Evolutionary conservation across 2,888 invertebrate genomes (phyloP).

Genomic region (Plusia festucae): DNA sequence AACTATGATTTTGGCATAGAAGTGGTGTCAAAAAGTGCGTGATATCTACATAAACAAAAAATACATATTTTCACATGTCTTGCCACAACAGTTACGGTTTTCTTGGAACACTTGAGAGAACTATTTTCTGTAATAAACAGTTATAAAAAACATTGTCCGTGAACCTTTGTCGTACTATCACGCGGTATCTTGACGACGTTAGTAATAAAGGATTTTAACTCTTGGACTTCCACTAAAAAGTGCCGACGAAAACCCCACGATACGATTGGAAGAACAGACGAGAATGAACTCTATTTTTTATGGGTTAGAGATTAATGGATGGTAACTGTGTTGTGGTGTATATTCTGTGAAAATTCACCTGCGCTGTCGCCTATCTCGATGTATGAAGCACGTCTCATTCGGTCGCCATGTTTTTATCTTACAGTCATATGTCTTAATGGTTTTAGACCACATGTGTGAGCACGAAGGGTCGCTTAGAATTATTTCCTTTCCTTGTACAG

Average conservation of each 20-base stretch:
- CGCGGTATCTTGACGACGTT: slow-evolving; percentile 79
- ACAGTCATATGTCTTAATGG: slow-evolving; percentile 80
- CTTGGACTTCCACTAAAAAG: slow-evolving; percentile 69
- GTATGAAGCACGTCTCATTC: slow-evolving; percentile 83
- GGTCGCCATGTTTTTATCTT: slow-evolving; percentile 77
- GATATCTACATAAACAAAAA: not conserved
- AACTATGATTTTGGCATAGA: too few relatives aligned
- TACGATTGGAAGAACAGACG: slow-evolving; percentile 18
- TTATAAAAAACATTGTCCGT: slow-evolving; percentile 66
- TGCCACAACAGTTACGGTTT: slow-evolving; percentile 38
- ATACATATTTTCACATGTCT: not conserved
- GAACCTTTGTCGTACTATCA: slow-evolving; percentile 76
- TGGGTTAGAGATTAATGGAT: slow-evolving; percentile 44
- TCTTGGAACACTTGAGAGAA: slow-evolving; percentile 50
- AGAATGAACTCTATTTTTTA: slow-evolving; percentile 58
- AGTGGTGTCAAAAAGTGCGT: too few relatives aligned
- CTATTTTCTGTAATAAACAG: slow-evolving; percentile 65
- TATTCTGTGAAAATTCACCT: slow-evolving; percentile 81
- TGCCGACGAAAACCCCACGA: slow-evolving; percentile 45
- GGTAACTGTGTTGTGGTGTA: slow-evolving; percentile 55
- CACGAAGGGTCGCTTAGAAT: slow-evolving; percentile 72
- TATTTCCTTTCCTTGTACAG: slow-evolving; percentile 37
- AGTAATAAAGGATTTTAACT: slow-evolving; percentile 80
- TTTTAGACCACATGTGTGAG: slow-evolving; percentile 77
- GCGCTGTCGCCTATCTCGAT: slow-evolving; percentile 80